A percentile compares a stretch with the other conserved stretches of the same genome.
phyloP scores from a whole-genome alignment of 2,888 invertebrate genomes.

The Machimus atricapillus region DNA sequence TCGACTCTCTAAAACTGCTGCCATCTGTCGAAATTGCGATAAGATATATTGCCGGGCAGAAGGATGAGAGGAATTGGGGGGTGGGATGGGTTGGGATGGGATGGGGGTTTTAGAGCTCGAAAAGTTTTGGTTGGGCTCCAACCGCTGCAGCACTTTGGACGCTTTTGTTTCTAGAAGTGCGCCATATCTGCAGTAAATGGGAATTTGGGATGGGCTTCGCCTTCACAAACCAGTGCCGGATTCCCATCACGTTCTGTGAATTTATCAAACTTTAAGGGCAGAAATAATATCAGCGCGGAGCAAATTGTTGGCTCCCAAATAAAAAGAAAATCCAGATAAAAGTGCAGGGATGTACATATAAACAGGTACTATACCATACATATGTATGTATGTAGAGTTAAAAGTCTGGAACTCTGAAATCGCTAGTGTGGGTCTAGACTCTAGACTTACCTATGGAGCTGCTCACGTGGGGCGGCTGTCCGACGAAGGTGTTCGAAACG shows the following conservation, averaged over 20 bases:
- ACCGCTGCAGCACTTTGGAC: neutral
- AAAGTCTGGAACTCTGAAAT: neutral
- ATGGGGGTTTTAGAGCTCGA: neutral
- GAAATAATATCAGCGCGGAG: slow-evolving; percentile 43
- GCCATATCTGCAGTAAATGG: neutral
- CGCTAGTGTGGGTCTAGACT: neutral
- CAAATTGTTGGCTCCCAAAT: slow-evolving; percentile 18
- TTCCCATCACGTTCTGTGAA: slow-evolving; percentile 48
- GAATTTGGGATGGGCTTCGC: neutral
- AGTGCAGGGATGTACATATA: neutral
- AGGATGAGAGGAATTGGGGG: neutral
- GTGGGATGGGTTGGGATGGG: neutral
- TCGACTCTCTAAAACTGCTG: neutral
- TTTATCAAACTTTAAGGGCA: slow-evolving; percentile 48
- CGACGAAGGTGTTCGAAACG: slow-evolving; percentile 54
- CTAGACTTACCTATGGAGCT: slow-evolving; percentile 49
- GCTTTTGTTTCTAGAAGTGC: slow-evolving; percentile 8
- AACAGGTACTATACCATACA: neutral
- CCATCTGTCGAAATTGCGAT: slow-evolving; percentile 25
- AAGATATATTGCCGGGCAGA: neutral
- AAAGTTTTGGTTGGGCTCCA: neutral
- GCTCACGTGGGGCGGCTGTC: slow-evolving; percentile 50
- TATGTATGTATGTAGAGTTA: neutral
- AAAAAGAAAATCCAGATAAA: neutral
- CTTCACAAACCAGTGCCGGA: slow-evolving; percentile 16